Base-by-base conservation (phyloP, 1,140 invertebrate species). In the Drosophila tropicalis region DNA sequence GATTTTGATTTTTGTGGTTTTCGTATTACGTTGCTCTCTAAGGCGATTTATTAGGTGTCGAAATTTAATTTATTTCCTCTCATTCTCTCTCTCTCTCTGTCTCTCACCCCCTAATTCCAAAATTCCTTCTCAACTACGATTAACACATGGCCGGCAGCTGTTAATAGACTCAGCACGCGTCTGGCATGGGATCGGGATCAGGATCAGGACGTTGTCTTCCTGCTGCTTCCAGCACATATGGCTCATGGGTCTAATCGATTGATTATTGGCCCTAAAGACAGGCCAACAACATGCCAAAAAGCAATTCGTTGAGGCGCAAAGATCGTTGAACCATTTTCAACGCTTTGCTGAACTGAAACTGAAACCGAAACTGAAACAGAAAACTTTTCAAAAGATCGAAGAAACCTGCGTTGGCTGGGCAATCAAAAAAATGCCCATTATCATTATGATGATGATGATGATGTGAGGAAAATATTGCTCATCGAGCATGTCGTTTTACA, bases 281-380 rank as follows among this genome's bases (percentile, higher is more conserved):
- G 44, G 10, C 10, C 36, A 39, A 39, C 58, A 39, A 65, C 41
- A 44, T 32, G 25, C 10, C 34, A 36, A 36, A 36, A 36, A 56
- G 47, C 40, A 60, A 63, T 72, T 62, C 41, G 55, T 32, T 60
- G 82, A 87, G 69, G 83, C 82, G 71, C 25, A 67, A 63, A 79
- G 82, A 87, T 87, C 76, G 76, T 83, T 86, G 83, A 83, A 83
- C 82, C 83, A 86, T 83, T 86, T 86, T 72, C 68, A 79, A 87
- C 82, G 82, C 82, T 76, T 76, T 87, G 82, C 51, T 86, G 82
- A 75, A 70, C 58, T 70, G 75, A 82, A 86, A 85, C 61, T 70
- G 73, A 76, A 76, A 76, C 71, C 74, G 82, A 84, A 76, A 76
- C 71, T 70, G 82, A 84, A 85, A 69, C 58, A 54, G 36, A 39